Percentiles rank a stretch among this genome's conserved stretches.
phyloP scores from a whole-genome alignment of 2,113 vertebrate genomes.

The Bambusicola thoracicus region DNA sequence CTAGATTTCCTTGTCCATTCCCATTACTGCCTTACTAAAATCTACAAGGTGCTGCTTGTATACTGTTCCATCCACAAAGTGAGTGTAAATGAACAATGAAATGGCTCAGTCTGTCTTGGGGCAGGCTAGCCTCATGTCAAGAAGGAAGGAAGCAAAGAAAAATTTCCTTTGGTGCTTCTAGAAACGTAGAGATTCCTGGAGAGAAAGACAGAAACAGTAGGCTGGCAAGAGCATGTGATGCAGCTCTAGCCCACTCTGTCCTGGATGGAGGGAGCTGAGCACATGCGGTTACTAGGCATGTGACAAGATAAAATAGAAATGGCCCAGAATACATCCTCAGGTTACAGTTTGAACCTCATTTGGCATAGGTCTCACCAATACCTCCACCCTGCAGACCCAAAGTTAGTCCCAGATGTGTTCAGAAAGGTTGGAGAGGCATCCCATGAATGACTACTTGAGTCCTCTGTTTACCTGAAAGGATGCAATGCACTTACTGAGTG shows the following conservation, averaged over 20 bases:
- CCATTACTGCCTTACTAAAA: background rate
- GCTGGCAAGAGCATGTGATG: too few relatives aligned
- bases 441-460: background rate
- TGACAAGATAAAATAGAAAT: background rate
- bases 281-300: background rate
- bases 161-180: background rate
- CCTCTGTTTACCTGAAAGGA: background rate
- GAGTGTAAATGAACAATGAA: background rate
- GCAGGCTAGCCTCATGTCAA: background rate
- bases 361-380: background rate
- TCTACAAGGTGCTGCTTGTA: background rate
- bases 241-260: background rate
- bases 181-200: background rate
- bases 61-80: background rate
- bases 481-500: background rate
- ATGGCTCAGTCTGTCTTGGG: background rate
- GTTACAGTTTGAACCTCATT: rapidly evolving
- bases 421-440: rapidly evolving
- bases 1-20: background rate
- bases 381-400: background rate
- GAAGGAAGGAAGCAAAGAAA: background rate
- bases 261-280: rapidly evolving
- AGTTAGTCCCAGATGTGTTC: background rate
- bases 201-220: background rate
- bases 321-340: background rate